phyloP scores from a whole-genome alignment of 1,140 invertebrate species.

The Glossosoma conforme region DNA sequence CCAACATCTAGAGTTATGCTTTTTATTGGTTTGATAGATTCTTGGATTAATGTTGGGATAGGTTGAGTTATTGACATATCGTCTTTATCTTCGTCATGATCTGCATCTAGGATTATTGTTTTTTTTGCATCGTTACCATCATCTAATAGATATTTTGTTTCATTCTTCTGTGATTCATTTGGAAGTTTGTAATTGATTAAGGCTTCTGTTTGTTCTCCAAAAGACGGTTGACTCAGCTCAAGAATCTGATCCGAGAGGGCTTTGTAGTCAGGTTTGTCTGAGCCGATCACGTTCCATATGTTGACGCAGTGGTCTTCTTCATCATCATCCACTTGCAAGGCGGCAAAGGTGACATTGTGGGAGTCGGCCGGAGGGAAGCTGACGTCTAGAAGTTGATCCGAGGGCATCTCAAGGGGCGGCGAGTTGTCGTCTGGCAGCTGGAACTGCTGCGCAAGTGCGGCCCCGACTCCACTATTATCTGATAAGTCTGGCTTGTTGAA shows the following conservation, averaged over 20 bases:
- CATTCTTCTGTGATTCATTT: neutral
- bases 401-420: neutral
- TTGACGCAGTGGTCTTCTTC: conserved; percentile 23
- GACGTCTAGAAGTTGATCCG: too few species aligned
- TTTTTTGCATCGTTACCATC: conserved; percentile 3
- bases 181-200: conserved; percentile 26
- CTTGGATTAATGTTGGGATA: too few species aligned
- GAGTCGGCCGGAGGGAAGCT: neutral
- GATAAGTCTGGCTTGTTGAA: conserved; percentile 21
- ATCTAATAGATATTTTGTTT: neutral
- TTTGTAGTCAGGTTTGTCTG: conserved; percentile 11
- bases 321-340: conserved; percentile 12
- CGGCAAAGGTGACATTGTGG: conserved; percentile 20
- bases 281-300: conserved; percentile 8
- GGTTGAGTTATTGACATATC: too few species aligned
- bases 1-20: too few species aligned
- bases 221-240: conserved; percentile 6
- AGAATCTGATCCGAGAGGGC: conserved; percentile 8
- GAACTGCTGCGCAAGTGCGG: too few species aligned
- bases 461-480: too few species aligned
- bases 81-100: too few species aligned
- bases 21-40: too few species aligned
- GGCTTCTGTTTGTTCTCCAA: conserved; percentile 25
- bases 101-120: too few species aligned
- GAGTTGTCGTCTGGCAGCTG: neutral